Evolutionary conservation across 2,888 invertebrate species (phyloP).

Genomic region (Leptothorax acervorum): DNA sequence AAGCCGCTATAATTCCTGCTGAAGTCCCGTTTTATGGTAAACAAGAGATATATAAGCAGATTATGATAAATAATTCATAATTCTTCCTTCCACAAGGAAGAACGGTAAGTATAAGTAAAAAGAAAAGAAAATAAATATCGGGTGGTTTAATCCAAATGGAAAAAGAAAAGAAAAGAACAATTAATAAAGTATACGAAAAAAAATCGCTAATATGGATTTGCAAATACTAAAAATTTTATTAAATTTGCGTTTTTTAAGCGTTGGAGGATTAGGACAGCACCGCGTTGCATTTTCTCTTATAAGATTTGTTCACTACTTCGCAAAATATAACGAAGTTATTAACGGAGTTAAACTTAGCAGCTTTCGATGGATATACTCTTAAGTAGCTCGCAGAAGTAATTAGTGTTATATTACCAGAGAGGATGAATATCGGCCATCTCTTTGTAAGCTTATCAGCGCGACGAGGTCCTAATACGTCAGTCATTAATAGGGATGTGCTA

Average conservation of each 20-base stretch:
- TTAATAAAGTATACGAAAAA: neutral
- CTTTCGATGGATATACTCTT: conserved; percentile 17
- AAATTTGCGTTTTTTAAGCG: neutral
- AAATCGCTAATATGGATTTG: neutral
- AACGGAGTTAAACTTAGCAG: conserved; percentile 34
- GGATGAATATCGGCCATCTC: conserved; percentile 31
- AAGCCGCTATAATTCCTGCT: conserved; percentile 1
- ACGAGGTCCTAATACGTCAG: conserved; percentile 30
- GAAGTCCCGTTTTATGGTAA: neutral
- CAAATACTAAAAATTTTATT: neutral
- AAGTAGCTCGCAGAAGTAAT: conserved; percentile 41
- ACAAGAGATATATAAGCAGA: conserved; percentile 24
- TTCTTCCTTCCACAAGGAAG: neutral
- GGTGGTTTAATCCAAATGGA: neutral
- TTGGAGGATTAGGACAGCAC: neutral
- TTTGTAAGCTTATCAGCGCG: conserved; percentile 41
- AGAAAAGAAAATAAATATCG: conserved; percentile 5
- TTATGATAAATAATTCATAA: conserved; percentile 20
- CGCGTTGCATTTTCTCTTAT: neutral
- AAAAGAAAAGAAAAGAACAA: neutral
- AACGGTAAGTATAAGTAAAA: conserved; percentile 5
- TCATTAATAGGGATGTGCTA: conserved; percentile 26
- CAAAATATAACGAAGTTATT: conserved; percentile 35
- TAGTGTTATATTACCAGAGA: conserved; percentile 44
- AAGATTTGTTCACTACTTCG: neutral